Base-by-base conservation (phyloP, 2,113 vertebrate genomes). In the Catharus fuscescens region DNA sequence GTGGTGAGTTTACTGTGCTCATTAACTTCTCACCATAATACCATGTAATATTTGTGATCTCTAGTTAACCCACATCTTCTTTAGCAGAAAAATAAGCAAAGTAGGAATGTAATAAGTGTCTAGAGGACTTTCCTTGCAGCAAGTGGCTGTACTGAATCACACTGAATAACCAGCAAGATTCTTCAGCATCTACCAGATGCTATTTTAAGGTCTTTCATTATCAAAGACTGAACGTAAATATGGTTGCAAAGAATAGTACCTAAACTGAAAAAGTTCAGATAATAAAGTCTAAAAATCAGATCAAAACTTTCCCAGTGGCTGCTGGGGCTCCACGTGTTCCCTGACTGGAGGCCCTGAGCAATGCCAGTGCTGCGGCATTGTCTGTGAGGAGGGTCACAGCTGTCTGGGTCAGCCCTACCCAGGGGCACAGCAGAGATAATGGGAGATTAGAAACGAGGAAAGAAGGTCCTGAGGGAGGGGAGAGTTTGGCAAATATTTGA, bases 341-440 rank as follows among this genome's bases (percentile, higher is more conserved):
- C 20, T 50, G 7, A 10, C 29, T 42, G 32, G 4, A 54, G 9
- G 6, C 38, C 2, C 28, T 18, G 71, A 14, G 15, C 0, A 0
- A 3, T 20, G 26, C 18, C 59, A 57, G 1, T 1, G 42, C 54
- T 19, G 32, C 0, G 5, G 17, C 24, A 21, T 26, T 16, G 3
- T 4, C 28, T 52, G n/a, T 19, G 34, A 29, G 14, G 6, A 6
- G 36, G 28, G 64, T 17, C 29, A 5, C 26, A 29, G 52, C 52
- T 25, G 1, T 1, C 34, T n/a, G 50, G 19, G 50, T 45, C 73
- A 66, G 42, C 42, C 71, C 57, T 77, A 64, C 76, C 64, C 2
- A 4, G 24, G 20, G 36, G 2, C n/a, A 40, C 3, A 18, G 8
- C 57, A 57, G 67, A 18, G 44, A 0, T 0, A 3, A 53, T 1